Evolutionary conservation across 2,113 vertebrate species (phyloP).

Genomic region (Typhlomys cinereus): DNA sequence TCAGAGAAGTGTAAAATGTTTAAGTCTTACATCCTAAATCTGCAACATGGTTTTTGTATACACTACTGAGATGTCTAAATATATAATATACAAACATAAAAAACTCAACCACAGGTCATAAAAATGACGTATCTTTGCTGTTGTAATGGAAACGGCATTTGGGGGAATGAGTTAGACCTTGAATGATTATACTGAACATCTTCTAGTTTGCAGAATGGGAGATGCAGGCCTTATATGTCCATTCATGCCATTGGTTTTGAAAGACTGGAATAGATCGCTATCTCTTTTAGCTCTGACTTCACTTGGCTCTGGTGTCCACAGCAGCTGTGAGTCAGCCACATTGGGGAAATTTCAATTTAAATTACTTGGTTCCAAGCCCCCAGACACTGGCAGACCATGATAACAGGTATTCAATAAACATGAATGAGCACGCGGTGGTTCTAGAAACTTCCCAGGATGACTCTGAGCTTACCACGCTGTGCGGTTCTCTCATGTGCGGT

Average conservation of each 20-base stretch:
- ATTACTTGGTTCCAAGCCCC: neutral
- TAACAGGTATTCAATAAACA: neutral
- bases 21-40: neutral
- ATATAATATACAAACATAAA: neutral
- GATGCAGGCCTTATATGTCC: neutral
- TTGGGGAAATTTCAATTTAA: conserved; percentile 41
- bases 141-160: neutral
- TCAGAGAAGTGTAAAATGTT: neutral
- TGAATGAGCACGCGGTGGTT: neutral
- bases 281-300: conserved; percentile 3
- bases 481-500: neutral
- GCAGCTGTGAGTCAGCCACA: neutral
- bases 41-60: neutral
- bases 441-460: neutral
- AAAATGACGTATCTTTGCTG: neutral
- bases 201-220: neutral
- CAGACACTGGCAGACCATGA: neutral
- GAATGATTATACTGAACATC: neutral
- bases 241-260: neutral
- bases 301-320: neutral
- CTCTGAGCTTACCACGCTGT: neutral
- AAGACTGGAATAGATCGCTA: neutral
- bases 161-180: neutral
- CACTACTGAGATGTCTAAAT: neutral
- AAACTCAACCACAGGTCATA: neutral